These are phyloP conservation scores for Diplodus sargus DNA, from an alignment of 2,797 vertebrate genomes.

Conservation along the genomic window DNA sequence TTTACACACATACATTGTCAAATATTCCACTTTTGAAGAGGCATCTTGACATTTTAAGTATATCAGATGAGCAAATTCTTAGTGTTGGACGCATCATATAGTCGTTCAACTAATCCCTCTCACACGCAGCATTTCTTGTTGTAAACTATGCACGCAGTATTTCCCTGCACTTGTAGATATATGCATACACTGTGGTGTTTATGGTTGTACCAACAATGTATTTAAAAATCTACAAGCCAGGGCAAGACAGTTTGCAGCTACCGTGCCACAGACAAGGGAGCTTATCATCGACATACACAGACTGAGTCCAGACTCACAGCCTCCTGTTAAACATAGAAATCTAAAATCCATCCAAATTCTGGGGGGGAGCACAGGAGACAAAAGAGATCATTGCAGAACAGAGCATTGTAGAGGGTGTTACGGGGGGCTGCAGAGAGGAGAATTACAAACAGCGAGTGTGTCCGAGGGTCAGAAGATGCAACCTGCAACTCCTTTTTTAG, in stretches of 20 bases:
- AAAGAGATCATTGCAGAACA: not conserved
- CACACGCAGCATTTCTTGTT: conserved; percentile 17
- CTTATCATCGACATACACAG: conserved; percentile 62
- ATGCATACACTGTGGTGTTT: conserved; percentile 1
- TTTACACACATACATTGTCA: conserved; percentile 22
- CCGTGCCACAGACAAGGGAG: conserved; percentile 35
- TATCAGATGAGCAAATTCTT: not conserved
- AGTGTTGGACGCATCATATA: not conserved
- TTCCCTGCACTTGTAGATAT: conserved; percentile 1
- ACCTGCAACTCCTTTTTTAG: conserved; percentile 6
- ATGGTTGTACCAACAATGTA: conserved; percentile 14
- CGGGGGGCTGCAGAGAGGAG: conserved; percentile 1
- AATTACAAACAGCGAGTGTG: conserved; percentile 19
- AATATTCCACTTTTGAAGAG: conserved; percentile 16
- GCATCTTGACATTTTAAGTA: not conserved
- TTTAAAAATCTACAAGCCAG: conserved; percentile 14
- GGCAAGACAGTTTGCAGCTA: conserved; percentile 38
- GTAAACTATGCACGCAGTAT: not conserved
- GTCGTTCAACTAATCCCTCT: not conserved
- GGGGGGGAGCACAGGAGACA: not conserved
- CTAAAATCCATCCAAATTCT: conserved; percentile 49
- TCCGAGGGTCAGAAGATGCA: conserved; percentile 25
- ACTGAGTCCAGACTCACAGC: conserved; percentile 53
- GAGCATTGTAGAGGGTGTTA: conserved; percentile 26
- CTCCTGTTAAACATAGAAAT: conserved; percentile 55